A percentile compares a stretch with the other conserved stretches of the same genome.
Conservation (phyloP, 2,888 invertebrate genomes). For the Limnephilus marmoratus region DNA sequence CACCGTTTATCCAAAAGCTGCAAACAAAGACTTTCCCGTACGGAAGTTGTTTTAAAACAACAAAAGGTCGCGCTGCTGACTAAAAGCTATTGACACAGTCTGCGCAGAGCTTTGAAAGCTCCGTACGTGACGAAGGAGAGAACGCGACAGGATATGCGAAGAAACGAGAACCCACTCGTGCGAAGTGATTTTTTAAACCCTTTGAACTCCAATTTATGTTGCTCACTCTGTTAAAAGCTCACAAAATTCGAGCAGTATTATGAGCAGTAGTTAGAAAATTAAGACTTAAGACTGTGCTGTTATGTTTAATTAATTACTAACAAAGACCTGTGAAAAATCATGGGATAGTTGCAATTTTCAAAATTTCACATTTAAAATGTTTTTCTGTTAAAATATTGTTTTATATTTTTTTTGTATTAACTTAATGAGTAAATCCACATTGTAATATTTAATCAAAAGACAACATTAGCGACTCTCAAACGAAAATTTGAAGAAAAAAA, state of each 20-base stretch:
- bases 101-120: conserved; percentile 29
- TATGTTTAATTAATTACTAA: no score
- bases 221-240: neutral
- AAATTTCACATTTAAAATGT: no score
- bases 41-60: conserved; percentile 44
- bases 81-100: conserved; percentile 44
- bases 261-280: no score
- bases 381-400: no score
- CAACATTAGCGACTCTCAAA: no score
- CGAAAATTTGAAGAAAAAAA: no score
- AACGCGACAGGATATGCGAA: conserved; percentile 19
- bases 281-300: no score
- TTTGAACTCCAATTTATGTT: conserved; percentile 5
- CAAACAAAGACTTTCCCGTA: conserved; percentile 32
- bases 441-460: no score
- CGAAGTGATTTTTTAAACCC: neutral
- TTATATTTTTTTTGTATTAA: no score
- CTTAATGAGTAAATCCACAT: no score
- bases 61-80: conserved; percentile 28
- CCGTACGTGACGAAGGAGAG: conserved; percentile 29
- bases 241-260: neutral
- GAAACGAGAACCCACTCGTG: neutral
- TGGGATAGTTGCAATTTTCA: no score
- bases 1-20: conserved; percentile 26
- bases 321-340: no score